Evolutionary conservation across 2,797 vertebrate species (phyloP), one percentile per base, ranked within the genome.

Genomic region (Centropyge bicolor): DNA sequence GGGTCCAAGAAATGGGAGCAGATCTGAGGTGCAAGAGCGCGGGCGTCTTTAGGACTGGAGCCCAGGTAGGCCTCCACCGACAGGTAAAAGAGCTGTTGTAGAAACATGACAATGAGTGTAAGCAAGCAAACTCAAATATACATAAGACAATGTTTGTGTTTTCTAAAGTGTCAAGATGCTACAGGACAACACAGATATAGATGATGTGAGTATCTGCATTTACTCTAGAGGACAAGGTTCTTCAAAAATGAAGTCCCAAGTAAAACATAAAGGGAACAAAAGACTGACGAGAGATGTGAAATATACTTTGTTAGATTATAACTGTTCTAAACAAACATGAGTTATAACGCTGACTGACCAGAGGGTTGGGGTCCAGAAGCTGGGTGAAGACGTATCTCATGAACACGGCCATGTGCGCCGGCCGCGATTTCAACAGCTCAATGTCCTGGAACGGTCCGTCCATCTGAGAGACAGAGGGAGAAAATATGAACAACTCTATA

Each of bases 351-450:
- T 0, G 43, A 90, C 94, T 88, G 70, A 99, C 98, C 96, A 98
- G 87, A 3, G 97, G 97, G 80, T 97, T 97, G 36, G 98, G 97
- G 75, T 98, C 97, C 1, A 97, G 96, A 0, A 97, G 97, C 80
- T 98, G 97, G 10, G 96, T 96, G 93, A 99, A 97, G 89, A 98
- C 94, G 27, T 98, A 99, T 88, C 97, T 96, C 76, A 99, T 93
- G 86, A 99, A 98, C 22, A 99, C 97, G 0, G 95, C 95, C 86
- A 99, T 95, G 86, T 99, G 97, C 0, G 97, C 97, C 0, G 97
- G 97, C 0, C 96, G 96, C 0, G 93, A 92, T 84, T 97, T 98
- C 57, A 99, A 88, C 88, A 96, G 89, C 84, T 96, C 96, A 0
- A 99, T 92, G 82, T 98, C 97, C 92, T 98, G 98, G 91, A 98